Conservation (phyloP, 2,888 invertebrate species). For the Fissipunctia ypsillon region DNA sequence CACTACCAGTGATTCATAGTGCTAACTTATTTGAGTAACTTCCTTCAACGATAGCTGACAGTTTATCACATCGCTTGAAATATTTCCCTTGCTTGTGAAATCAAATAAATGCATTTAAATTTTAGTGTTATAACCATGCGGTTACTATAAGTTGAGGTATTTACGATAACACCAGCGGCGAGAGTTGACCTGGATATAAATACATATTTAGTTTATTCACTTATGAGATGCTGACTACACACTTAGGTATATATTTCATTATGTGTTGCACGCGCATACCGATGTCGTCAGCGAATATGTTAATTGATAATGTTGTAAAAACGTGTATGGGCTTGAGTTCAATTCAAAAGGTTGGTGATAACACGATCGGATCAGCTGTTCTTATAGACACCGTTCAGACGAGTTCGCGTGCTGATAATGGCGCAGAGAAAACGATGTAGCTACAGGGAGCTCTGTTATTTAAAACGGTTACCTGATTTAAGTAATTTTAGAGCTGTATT, state of each 20-base stretch:
- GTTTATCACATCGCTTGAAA: conserved; percentile 53
- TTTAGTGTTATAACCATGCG: conserved; percentile 47
- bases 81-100: conserved; percentile 43
- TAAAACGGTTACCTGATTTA: conserved; percentile 31
- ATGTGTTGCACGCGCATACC: conserved; percentile 40
- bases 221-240: conserved; percentile 52
- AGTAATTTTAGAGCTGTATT: conserved; percentile 6
- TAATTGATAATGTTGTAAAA: conserved; percentile 34
- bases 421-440: conserved; percentile 45
- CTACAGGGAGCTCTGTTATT: conserved; percentile 46
- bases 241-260: conserved; percentile 59
- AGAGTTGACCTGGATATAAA: conserved; percentile 62
- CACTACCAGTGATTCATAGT: conserved; percentile 80
- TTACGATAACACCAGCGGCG: conserved; percentile 52
- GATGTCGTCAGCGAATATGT: conserved; percentile 30
- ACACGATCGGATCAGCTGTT: conserved; percentile 69
- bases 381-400: conserved; percentile 71
- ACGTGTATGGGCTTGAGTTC: background rate
- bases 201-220: conserved; percentile 55
- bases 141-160: conserved; percentile 54
- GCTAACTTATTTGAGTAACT: conserved; percentile 71
- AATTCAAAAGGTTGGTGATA: conserved; percentile 19
- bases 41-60: conserved; percentile 67
- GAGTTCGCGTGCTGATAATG: conserved; percentile 76
- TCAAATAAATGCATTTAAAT: conserved; percentile 51